Evolutionary conservation across 2,888 invertebrate genomes (phyloP), one percentile per base, ranked within the genome.

Genomic region (Metalampra italica): DNA sequence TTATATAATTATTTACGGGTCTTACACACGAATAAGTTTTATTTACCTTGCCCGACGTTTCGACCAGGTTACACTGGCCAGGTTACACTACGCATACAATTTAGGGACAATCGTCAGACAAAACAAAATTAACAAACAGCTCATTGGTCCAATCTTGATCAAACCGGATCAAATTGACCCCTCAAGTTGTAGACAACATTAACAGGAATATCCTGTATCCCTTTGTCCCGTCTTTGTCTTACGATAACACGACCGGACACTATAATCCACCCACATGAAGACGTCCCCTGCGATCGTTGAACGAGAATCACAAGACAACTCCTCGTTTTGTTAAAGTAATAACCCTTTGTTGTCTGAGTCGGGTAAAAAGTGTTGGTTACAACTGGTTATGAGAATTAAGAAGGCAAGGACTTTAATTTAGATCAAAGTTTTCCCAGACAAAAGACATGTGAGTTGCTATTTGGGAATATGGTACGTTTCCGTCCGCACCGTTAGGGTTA

Each of bases 271-370:
- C 42, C 29, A 42, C 42, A 29, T 42, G 9, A 12, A 42, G 14
- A 42, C 29, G 42, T 42, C 30, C 5, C 8, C 42, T 13, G 9
- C 9, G 3, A 13, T 13, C 14, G 14, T 29, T 15, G 9, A 42
- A 29, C 36, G 36, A 7, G 1, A 9, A 29, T 22, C 22, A 30
- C 7, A 29, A 42, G 29, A 12, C 12, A 7, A 2, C 42, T 42
- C 42, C 13, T 12, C 12, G 12, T 14, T 42, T 42, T 12, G 42
- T 12, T 30, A 9, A 11, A n/a, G 36, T 32, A 9, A 32, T 41
- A 22, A 15, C n/a, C 30, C 42, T 42, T 42, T 42, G 42, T 42
- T 42, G 42, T 42, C 42, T 42, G 42, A 22, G 14, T 8, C 7
- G 36, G 36, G 15, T 8, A 40, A 40, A 40, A 40, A 22, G 40